Evolutionary conservation across 2,797 vertebrate genomes (phyloP), one percentile per base, ranked within the genome.

Genomic region (Microtus agrestis): DNA sequence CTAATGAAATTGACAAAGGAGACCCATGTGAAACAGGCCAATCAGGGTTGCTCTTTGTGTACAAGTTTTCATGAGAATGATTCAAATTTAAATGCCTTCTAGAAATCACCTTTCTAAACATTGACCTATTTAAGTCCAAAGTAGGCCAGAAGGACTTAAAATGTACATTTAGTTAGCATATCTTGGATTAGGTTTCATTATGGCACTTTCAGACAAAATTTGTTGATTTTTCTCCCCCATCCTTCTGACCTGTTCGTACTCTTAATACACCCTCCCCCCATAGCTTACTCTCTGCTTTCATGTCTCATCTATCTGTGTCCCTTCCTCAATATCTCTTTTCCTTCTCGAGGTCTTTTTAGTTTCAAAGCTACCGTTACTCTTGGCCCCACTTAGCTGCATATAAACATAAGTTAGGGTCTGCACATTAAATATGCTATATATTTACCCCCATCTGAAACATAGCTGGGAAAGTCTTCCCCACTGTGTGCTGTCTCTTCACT

Each of bases 101-200:
- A 84, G 34, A 78, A 89, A 63, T 74, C 10, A 40, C 46, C 34
- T 40, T 88, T 89, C 78, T 54, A 91, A 87, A 87, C 34, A 88
- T 29, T 34, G 27, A 43, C 17, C 91, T 65, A 31, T 85, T 74
- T 71, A 81, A 91, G 23, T 23, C 12, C 46, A 51, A 86, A 95
- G 88, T 59, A 34, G 46, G 2, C 34, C 87, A 84, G 73, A 23
- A 77, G 4, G 19, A 10, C 13, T 92, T 67, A 17, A 81, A 89
- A 67, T 87, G 85, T 78, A 17, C 65, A 23, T 92, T 82, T 91
- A 23, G 77, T 0, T 77, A 76, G 85, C 25, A 46, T 76, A 76
- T 29, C 11, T 43, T 59, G 17, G 37, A 14, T 19, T 59, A 43
- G 37, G 37, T 59, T 43, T 88, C 37, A 7, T 54, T 59, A 19